Evolutionary conservation across 2,797 vertebrate genomes (phyloP), one percentile per base, ranked within the genome.

Genomic region (Pipistrellus pygmaeus): DNA sequence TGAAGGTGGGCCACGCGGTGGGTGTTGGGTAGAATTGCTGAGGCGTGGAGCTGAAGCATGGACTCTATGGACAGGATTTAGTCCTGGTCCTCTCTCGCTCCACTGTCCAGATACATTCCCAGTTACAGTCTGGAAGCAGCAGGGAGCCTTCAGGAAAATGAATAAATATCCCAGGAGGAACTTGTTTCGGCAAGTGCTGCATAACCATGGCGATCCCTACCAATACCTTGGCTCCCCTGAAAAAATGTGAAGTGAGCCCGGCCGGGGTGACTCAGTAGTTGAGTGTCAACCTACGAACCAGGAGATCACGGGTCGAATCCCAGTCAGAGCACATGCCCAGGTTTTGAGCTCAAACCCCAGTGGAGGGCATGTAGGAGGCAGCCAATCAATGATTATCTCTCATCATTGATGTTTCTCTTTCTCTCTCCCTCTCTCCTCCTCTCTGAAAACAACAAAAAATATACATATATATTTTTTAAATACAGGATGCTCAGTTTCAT

Each of bases 1-100:
- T 15, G 7, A 25, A 77, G 25, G 68, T 2, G 41, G 66, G 21
- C 27, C 25, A 17, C 0, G 0, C 51, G 12, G 3, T 3, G 48
- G 41, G 7, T 4, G 17, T 9, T 62, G 32, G 57, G 64, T 6
- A 15, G 60, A 25, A n/a, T 11, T 15, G 20, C 17, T 13, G 44
- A 38, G 18, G 30, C 6, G 15, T 14, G 23, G 25, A 21, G 30
- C n/a, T 35, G 57, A 68, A 30, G 17, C 18, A 0, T 18, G 64
- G 51, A 20, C 20, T 55, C 18, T 18, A 23, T 2, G 41, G 71
- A 62, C 17, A 35, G 55, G 18, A 15, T 60, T 77, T 83, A 66
- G 17, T 38, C 46, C 44, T 23, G 23, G 57, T 53, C 75, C 68
- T 84, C 23, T 41, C 48, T 72, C 41, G 57, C 20, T 20, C 5